phyloP scores from a whole-genome alignment of 2,888 invertebrate species.

The Gryllus longicercus region DNA sequence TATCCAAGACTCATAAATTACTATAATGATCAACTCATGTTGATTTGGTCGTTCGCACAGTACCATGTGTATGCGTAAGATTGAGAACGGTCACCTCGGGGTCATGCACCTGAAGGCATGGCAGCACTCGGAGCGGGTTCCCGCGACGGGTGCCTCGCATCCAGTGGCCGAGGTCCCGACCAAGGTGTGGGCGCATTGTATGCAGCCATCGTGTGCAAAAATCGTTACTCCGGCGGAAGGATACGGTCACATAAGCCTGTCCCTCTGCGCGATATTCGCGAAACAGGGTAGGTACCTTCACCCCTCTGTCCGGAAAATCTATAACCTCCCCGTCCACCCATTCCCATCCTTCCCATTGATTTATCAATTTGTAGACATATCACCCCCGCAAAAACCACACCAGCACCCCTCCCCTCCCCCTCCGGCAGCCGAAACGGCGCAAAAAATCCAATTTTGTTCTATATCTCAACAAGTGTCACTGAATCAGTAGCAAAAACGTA shows the following conservation, averaged over 20 bases:
- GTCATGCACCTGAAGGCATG: too few species aligned
- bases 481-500: not conserved
- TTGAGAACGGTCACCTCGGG: too few species aligned
- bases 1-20: too few species aligned
- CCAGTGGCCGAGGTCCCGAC: too few species aligned
- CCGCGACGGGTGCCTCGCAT: too few species aligned
- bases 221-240: constrained; percentile 11
- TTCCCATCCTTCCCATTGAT: not conserved
- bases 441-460: constrained; percentile 3
- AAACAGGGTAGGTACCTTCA: not conserved
- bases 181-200: too few species aligned
- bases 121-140: too few species aligned
- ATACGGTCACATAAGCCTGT: not conserved
- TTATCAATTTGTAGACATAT: not conserved
- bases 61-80: too few species aligned
- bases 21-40: too few species aligned
- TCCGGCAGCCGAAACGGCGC: too few species aligned
- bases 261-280: not conserved
- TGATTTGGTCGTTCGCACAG: too few species aligned
- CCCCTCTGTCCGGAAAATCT: not conserved
- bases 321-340: not conserved
- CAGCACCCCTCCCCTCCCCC: not conserved
- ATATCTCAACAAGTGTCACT: constrained; percentile 10
- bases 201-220: not conserved
- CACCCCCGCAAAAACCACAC: not conserved